Base-by-base conservation (phyloP, 2,888 invertebrate genomes). In the Stramonita haemastoma region DNA sequence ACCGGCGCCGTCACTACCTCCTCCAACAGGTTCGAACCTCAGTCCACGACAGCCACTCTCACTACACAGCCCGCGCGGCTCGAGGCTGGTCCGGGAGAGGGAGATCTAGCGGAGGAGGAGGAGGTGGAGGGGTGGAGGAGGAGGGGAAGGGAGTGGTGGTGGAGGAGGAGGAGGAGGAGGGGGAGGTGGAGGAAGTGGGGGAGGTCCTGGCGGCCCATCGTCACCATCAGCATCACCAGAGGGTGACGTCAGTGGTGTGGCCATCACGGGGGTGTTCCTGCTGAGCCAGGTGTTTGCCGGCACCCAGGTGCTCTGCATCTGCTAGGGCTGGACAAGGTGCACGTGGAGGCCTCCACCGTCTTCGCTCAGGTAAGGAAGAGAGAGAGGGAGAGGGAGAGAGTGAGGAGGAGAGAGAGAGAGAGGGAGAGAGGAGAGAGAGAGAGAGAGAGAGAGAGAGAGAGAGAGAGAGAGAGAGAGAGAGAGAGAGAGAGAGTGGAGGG, bases 241-340 rank as follows among this genome's bases (percentile, higher is more conserved):
- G 89, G 26, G 90, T 90, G 85, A 90, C 90, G 57, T 86, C 90
- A 0, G 87, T 90, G 86, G 90, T 90, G 13, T 90, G 87, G 90
- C 90, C 77, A 87, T 90, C 66, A 90, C 90, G 26, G 87, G 90
- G 79, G 83, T 87, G 11, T 90, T 90, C 70, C 60, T 89, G 26
- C 66, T 90, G 29, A 90, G 90, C 66, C 90, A 90, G 90, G 70
- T 85, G 56, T 90, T 90, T 66, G 89, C 90, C 0, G 89, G 87
- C 17, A 85, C 89, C 56, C 89, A 90, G 86, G 89, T 90, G 34
- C 70, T 90, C n/a, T 90, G 6, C 86, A 87, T 34, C 86, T 90
- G 79, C 81, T 83, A 36, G 90, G 89, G 13, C 32, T 70, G 77
- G 81, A 90, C 36, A 46, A 36, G 56, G 11, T 5, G 6, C 85